These are phyloP conservation scores for Lepidostoma basale DNA, from an alignment of 1,140 invertebrate genomes.

Conservation along the genomic window DNA sequence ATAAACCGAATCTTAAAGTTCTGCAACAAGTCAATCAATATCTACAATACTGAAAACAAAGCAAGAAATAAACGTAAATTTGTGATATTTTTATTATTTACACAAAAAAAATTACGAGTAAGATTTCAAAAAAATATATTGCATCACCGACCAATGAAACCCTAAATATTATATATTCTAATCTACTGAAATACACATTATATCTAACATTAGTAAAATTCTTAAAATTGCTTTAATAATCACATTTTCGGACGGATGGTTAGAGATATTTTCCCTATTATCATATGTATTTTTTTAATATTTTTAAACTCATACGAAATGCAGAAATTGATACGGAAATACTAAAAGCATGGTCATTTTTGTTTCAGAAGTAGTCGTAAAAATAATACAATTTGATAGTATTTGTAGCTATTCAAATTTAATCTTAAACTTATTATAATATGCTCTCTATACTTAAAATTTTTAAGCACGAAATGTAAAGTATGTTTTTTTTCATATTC, in stretches of 20 bases:
- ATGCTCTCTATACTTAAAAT: too few species aligned
- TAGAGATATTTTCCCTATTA: not conserved
- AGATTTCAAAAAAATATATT: slow-evolving; percentile 33
- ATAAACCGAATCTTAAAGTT: not conserved
- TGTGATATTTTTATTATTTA: not conserved
- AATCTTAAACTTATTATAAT: too few species aligned
- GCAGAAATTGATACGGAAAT: too few species aligned
- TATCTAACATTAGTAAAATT: slow-evolving; percentile 29
- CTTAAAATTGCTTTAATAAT: slow-evolving; percentile 18
- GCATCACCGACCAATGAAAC: slow-evolving; percentile 42
- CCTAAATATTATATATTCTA: slow-evolving; percentile 27
- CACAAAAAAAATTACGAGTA: slow-evolving; percentile 5
- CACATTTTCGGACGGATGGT: slow-evolving; percentile 26
- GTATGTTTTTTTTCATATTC: too few species aligned
- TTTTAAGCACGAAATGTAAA: too few species aligned
- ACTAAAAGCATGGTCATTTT: too few species aligned
- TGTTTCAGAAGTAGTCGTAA: too few species aligned
- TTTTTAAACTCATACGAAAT: too few species aligned
- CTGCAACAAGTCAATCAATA: not conserved
- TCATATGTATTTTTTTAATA: too few species aligned
- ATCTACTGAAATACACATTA: slow-evolving; percentile 8
- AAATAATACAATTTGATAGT: too few species aligned
- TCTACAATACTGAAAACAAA: not conserved
- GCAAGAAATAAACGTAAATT: not conserved
- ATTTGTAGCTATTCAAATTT: too few species aligned